Evolutionary conservation across 2,113 vertebrate genomes (phyloP), one percentile per base, ranked within the genome.

Genomic region (Laticauda colubrina): DNA sequence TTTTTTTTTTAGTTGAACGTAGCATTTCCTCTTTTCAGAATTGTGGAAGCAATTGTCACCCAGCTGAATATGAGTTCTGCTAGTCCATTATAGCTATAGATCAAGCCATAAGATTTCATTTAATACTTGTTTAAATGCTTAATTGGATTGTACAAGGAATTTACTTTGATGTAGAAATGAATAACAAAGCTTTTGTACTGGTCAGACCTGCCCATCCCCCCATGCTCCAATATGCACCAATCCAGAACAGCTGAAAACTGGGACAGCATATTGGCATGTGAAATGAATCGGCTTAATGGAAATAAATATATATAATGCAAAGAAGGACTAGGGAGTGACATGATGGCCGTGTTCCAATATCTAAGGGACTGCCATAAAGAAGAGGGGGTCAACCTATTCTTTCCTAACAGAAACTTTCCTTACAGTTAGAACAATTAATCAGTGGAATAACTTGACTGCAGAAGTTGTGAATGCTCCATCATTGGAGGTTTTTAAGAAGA

Each of bases 21-120:
- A 90, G 53, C 7, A 86, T 59, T 93, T 93, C 92, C 92, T 93
- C 75, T 93, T 93, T 87, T 43, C 51, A 26, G 45, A 55, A 61
- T 61, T 61, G 53, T n/a, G 53, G 29, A 61, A 90, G 51, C 48
- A 21, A 85, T 90, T 53, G 29, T 64, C 56, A 64, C 14, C 1
- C 75, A 53, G 56, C 89, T 90, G 39, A 86, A 61, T 43, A 61
- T 39, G 55, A 88, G 4, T 15, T 43, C 39, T 75, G 59, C 85
- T 51, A 53, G 10, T n/a, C 23, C 24, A 89, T 55, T 55, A 55
- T 20, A 55, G 55, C 18, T 55, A 15, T 20, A 55, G 55, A 54
- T 54, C 53, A 75, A 34, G 85, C 43, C 69, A 86, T 26, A 59
- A 61, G 45, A 15, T 55, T 69, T 54, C 85, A 7, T 88, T 75